Conservation (phyloP, 2,113 vertebrate genomes). For the Gnathonemus longibarbis region DNA sequence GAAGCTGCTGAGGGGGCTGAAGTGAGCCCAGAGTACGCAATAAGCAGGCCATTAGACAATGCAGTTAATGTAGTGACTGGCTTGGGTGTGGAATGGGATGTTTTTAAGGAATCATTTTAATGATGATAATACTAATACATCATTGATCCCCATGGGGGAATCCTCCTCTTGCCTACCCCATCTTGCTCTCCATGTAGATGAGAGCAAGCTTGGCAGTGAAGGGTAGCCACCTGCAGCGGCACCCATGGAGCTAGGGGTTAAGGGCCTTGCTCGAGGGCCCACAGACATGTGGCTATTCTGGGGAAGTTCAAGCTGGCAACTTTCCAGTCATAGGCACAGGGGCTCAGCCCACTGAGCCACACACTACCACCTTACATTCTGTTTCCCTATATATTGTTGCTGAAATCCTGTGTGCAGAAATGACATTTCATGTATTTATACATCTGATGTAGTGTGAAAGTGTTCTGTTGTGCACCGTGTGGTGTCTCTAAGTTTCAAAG, state of each 20-base stretch:
- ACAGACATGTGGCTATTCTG: background rate
- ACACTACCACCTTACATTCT: background rate
- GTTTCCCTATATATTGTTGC: background rate
- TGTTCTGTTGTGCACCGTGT: too few species aligned
- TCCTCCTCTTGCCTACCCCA: background rate
- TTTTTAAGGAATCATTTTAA: background rate
- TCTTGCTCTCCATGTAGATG: background rate
- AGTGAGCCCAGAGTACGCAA: background rate
- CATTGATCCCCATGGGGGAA: background rate
- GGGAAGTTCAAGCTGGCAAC: background rate
- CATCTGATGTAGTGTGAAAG: background rate
- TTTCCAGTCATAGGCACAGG: background rate
- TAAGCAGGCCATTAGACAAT: background rate
- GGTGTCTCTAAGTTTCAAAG: background rate
- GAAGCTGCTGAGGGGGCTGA: background rate
- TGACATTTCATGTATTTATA: background rate
- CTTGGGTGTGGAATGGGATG: background rate
- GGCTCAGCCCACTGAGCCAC: background rate
- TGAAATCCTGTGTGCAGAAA: background rate
- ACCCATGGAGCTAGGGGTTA: background rate
- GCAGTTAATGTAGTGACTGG: background rate
- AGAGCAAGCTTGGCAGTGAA: background rate
- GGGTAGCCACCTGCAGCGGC: background rate
- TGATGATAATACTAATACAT: background rate
- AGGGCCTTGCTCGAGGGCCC: background rate